phyloP scores from a whole-genome alignment of 1,140 invertebrate species.

The Maniola jurtina region DNA sequence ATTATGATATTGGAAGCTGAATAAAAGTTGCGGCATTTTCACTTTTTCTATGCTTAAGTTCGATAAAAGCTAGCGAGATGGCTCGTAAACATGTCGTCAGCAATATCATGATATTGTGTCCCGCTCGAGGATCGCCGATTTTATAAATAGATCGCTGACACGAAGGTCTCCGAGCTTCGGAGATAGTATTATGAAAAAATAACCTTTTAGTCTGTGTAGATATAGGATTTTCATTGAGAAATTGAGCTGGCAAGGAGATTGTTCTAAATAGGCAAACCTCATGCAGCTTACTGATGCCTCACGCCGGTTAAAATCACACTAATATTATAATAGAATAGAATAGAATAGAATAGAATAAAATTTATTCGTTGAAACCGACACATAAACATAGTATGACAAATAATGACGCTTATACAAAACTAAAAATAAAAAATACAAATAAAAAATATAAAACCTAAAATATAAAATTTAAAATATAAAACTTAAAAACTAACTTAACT shows the following conservation, averaged over 20 bases:
- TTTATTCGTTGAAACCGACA: too few relatives aligned
- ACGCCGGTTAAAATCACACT: too few relatives aligned
- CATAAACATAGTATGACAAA: too few relatives aligned
- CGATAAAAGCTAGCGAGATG: constrained; percentile 4
- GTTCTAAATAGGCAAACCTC: background rate
- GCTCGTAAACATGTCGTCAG: constrained; percentile 8
- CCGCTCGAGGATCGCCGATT: constrained; percentile 3
- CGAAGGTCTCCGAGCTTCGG: constrained; percentile 1
- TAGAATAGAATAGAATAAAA: too few relatives aligned
- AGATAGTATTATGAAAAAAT: background rate
- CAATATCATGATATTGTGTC: constrained; percentile 7
- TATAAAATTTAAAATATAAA: too few relatives aligned
- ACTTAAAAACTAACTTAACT: too few relatives aligned
- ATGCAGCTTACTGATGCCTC: too few relatives aligned
- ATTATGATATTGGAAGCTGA: constrained; percentile 6
- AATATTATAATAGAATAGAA: too few relatives aligned
- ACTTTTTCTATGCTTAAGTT: constrained; percentile 1
- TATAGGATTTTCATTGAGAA: background rate
- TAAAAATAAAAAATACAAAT: too few relatives aligned
- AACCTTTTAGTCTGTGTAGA: background rate
- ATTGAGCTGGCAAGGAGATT: background rate
- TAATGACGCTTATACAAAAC: too few relatives aligned
- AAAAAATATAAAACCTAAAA: too few relatives aligned
- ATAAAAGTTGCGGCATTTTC: constrained; percentile 2
- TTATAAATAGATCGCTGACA: constrained; percentile 13